Evolutionary conservation across 2,113 vertebrate genomes (phyloP), one percentile per base, ranked within the genome.

Genomic region (Holacanthus passer): DNA sequence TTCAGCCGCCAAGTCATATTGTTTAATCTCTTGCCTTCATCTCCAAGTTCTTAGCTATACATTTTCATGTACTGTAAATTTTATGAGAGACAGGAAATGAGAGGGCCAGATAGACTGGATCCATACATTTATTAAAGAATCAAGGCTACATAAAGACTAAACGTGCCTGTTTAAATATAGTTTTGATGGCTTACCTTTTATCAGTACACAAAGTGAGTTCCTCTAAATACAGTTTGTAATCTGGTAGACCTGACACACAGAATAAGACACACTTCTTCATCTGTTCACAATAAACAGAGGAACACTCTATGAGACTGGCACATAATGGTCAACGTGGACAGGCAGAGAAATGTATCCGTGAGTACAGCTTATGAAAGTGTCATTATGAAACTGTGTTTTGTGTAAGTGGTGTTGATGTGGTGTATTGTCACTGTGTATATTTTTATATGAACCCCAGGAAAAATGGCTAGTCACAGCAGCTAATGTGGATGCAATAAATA

Each of bases 361-460:
- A n/a, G n/a, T n/a, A n/a, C n/a, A n/a, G n/a, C n/a, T n/a, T n/a
- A n/a, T n/a, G n/a, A n/a, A n/a, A n/a, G n/a, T n/a, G n/a, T n/a
- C n/a, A n/a, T n/a, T n/a, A n/a, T n/a, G n/a, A n/a, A n/a, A n/a
- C n/a, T n/a, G n/a, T n/a, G n/a, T n/a, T n/a, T n/a, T n/a, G n/a
- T n/a, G n/a, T n/a, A n/a, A n/a, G n/a, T n/a, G n/a, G n/a, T 58
- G 55, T 22, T 64, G 39, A 45, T 65, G 39, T 65, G n/a, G 39
- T 65, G n/a, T 41, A 45, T 24, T 32, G 56, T 45, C 39, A 27
- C 14, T 16, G 10, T 19, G 29, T 59, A 9, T 59, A 32, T 59
- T 32, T 35, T 59, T 20, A 47, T 27, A 19, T 43, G 35, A 5
- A 37, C 29, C 20, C 12, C 20, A 22, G 11, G 11, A 37, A 50